These are phyloP conservation scores for Metaphire vulgaris DNA, from an alignment of 1,140 invertebrate genomes.

Conservation along the genomic window DNA sequence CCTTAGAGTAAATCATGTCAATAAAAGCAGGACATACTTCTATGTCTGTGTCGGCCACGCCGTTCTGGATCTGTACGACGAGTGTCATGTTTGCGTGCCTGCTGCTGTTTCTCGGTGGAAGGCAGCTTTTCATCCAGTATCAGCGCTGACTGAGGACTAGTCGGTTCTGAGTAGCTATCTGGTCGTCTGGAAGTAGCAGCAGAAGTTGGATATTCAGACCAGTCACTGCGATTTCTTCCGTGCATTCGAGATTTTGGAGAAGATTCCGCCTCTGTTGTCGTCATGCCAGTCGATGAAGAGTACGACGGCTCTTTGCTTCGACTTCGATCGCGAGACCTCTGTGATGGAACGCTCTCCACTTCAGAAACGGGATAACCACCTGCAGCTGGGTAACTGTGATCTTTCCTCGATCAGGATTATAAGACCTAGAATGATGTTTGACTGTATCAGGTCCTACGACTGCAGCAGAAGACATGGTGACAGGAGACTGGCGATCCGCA, in stretches of 20 bases:
- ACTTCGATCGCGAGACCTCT: neutral
- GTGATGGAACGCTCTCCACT: neutral
- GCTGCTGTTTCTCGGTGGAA: neutral
- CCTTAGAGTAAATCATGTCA: too few relatives aligned
- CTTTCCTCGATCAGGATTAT: conserved; percentile 1
- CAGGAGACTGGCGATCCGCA: neutral
- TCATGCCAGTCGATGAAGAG: neutral
- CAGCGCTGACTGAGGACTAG: neutral
- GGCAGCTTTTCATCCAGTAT: neutral
- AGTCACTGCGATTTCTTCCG: neutral
- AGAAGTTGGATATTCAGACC: neutral
- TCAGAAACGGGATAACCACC: neutral
- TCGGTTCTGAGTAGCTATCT: neutral
- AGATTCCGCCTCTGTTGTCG: neutral
- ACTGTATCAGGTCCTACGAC: neutral
- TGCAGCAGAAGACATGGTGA: neutral
- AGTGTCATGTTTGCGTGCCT: neutral
- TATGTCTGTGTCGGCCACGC: neutral
- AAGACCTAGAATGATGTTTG: neutral
- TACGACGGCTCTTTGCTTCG: neutral
- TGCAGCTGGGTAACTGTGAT: neutral
- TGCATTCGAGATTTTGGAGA: neutral
- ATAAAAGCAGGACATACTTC: too few relatives aligned
- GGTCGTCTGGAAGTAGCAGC: neutral
- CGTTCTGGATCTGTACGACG: neutral